phyloP scores from a whole-genome alignment of 2,113 vertebrate genomes.

The Nestor notabilis region DNA sequence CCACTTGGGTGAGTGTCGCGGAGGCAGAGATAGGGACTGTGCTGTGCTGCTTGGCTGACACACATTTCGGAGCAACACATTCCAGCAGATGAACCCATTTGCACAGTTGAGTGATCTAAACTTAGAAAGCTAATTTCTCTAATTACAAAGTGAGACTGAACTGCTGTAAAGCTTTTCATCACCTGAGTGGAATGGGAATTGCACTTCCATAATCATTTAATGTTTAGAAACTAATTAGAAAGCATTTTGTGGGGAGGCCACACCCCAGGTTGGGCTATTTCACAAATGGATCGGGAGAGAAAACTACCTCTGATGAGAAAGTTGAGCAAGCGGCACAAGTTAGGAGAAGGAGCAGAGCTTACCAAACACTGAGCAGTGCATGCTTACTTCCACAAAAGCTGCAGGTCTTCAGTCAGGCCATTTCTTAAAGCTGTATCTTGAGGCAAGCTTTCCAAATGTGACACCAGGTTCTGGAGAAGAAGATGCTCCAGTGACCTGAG shows the following conservation, averaged over 20 bases:
- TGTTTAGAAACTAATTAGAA: slow-evolving; percentile 58
- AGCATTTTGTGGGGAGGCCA: slow-evolving; percentile 9
- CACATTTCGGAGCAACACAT: slow-evolving; percentile 44
- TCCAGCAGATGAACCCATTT: slow-evolving; percentile 66
- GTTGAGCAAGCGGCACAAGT: background rate
- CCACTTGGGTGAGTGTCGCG: background rate
- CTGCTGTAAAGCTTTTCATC: slow-evolving; percentile 70
- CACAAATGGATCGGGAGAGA: slow-evolving; percentile 23
- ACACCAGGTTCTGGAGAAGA: background rate
- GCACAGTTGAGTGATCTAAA: slow-evolving; percentile 75
- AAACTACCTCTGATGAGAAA: background rate
- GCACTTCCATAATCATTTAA: slow-evolving; percentile 54
- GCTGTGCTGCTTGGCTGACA: slow-evolving; percentile 34
- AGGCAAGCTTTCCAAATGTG: background rate
- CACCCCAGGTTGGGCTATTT: slow-evolving; percentile 26
- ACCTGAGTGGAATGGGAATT: slow-evolving; percentile 65
- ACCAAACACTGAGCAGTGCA: background rate
- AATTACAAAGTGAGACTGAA: slow-evolving; percentile 76
- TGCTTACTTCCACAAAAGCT: background rate
- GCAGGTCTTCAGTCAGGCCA: background rate
- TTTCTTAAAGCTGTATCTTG: background rate
- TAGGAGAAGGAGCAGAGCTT: background rate
- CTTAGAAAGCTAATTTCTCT: slow-evolving; percentile 75
- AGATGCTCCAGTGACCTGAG: background rate
- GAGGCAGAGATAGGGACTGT: slow-evolving; percentile 54